Percentiles rank a stretch among this genome's conserved stretches.
These are phyloP conservation scores for Thamnaconus septentrionalis DNA, from an alignment of 2,113 vertebrate species.

Conservation along the genomic window DNA sequence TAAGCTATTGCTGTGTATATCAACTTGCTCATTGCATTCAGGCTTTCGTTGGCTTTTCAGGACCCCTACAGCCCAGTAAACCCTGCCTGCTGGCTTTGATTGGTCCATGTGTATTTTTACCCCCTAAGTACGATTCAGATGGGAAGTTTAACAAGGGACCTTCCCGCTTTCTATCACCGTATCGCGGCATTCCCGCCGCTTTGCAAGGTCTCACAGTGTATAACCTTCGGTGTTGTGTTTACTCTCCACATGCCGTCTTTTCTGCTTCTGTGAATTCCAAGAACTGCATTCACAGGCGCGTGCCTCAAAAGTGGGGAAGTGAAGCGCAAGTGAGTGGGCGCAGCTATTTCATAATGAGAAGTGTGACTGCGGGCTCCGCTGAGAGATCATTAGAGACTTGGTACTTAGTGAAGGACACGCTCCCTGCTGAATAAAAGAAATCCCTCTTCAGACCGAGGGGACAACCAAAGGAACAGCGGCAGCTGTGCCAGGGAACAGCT, in stretches of 20 bases:
- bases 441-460: constrained; percentile 35
- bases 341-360: constrained; percentile 43
- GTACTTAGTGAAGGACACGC: constrained; percentile 42
- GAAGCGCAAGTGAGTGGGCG: constrained; percentile 16
- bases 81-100: no score
- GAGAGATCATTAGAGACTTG: constrained; percentile 71
- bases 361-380: constrained; percentile 46
- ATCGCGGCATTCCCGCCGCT: no score
- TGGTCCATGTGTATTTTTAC: no score
- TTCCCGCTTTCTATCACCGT: no score
- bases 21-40: no score
- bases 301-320: constrained; percentile 17
- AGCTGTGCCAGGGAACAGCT: constrained; percentile 12
- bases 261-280: not conserved
- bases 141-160: no score
- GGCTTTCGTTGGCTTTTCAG: no score
- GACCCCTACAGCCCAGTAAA: no score
- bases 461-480: constrained; percentile 22
- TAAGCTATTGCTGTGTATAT: no score
- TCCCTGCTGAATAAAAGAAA: constrained; percentile 63
- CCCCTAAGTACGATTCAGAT: no score
- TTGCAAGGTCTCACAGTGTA: not conserved
- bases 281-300: not conserved
- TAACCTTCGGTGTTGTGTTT: not conserved
- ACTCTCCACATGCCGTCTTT: not conserved